Conservation (phyloP, 30 jellyfish, hydroid and myxozoan genomes). For the Hydractinia symbiolongicarpus region DNA sequence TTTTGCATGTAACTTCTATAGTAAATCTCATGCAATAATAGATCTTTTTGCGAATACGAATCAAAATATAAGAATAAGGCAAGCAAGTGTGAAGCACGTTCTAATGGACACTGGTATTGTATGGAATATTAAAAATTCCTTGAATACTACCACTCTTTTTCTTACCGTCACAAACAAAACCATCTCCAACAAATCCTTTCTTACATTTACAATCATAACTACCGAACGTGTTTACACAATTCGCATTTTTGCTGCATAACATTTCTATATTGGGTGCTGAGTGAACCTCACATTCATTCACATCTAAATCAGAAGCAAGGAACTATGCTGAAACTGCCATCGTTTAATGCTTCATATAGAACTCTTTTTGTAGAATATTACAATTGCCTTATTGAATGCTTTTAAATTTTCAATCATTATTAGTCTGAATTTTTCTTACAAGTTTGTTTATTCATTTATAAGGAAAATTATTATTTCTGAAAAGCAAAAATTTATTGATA, state of each 20-base stretch:
- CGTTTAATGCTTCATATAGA: not conserved
- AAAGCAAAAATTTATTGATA: no score
- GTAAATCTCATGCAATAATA: no score
- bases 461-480: no score
- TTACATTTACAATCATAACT: not conserved
- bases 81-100: no score
- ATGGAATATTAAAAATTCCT: not conserved
- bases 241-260: not conserved
- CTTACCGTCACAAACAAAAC: not conserved
- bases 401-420: no score
- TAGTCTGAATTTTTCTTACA: no score
- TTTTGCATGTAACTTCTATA: no score
- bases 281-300: not conserved
- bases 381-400: no score
- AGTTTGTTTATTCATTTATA: not conserved
- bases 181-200: not conserved
- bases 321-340: not conserved
- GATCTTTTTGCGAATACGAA: no score
- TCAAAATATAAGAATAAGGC: no score
- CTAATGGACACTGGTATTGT: not conserved
- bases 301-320: not conserved
- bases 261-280: not conserved
- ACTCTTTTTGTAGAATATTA: not conserved
- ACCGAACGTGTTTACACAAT: slow-evolving; percentile 4
- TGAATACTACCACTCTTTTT: not conserved